phyloP scores from a whole-genome alignment of 2,113 vertebrate species.

The Motacilla alba region DNA sequence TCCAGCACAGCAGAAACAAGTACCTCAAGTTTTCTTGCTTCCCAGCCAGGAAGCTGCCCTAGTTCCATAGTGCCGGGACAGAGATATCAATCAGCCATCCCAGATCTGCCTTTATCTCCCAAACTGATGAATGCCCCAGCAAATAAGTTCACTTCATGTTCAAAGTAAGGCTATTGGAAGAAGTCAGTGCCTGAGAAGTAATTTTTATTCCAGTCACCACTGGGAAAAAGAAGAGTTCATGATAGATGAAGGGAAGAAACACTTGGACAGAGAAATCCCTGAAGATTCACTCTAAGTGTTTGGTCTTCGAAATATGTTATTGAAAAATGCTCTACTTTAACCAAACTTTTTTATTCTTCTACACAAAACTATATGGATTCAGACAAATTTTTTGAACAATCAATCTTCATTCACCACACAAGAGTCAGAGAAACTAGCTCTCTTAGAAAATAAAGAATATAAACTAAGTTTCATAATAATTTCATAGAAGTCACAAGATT shows the following conservation, averaged over 20 bases:
- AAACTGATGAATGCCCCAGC: neutral
- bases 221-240: neutral
- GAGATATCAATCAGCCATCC: neutral
- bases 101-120: neutral
- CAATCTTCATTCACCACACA: neutral
- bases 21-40: neutral
- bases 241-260: neutral
- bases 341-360: neutral
- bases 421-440: neutral
- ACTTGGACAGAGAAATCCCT: slow-evolving; percentile 10
- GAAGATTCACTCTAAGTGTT: neutral
- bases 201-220: slow-evolving; percentile 10
- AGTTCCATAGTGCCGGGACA: neutral
- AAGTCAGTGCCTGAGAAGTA: neutral
- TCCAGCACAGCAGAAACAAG: neutral
- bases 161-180: neutral
- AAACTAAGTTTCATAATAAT: neutral
- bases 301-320: neutral
- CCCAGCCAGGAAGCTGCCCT: neutral
- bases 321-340: neutral
- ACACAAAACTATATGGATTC: neutral
- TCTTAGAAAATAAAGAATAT: neutral
- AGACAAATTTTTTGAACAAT: neutral
- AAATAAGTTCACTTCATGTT: neutral
- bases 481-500: neutral